phyloP scores from a whole-genome alignment of 2,113 vertebrate species.

The Terrapene triunguis region DNA sequence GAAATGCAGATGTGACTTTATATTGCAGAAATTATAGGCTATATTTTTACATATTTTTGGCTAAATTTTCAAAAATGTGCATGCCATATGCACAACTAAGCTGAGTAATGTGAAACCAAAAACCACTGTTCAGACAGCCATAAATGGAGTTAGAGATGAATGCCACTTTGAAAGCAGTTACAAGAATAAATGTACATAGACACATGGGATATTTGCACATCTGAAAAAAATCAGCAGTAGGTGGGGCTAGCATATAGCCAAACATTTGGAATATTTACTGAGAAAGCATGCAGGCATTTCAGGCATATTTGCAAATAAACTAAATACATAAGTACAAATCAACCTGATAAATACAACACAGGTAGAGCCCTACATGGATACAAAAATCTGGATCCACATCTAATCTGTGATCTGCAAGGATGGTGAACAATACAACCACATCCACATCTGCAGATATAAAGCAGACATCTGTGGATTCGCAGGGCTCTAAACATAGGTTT shows the following conservation, averaged over 20 bases:
- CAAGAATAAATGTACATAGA: conserved; percentile 5
- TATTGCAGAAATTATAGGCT: neutral
- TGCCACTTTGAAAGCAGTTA: neutral
- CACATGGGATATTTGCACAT: neutral
- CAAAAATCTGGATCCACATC: no score
- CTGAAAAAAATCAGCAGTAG: neutral
- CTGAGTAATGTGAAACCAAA: neutral
- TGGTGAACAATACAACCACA: no score
- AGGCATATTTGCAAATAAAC: neutral
- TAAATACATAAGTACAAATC: neutral
- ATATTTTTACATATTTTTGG: neutral
- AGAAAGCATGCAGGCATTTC: neutral
- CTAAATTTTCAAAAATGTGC: neutral
- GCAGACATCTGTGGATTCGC: no score
- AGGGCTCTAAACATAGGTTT: neutral
- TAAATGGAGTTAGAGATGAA: neutral
- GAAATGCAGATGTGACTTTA: neutral
- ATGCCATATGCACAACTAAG: neutral
- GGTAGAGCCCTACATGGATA: no score
- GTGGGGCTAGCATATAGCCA: neutral
- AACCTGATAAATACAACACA: no score
- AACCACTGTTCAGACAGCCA: neutral
- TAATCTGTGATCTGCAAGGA: no score
- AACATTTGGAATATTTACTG: neutral
- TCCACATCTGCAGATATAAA: no score